Evolutionary conservation across 1,140 invertebrate species (phyloP).

Genomic region (Ceratoteleas bidentatus): DNA sequence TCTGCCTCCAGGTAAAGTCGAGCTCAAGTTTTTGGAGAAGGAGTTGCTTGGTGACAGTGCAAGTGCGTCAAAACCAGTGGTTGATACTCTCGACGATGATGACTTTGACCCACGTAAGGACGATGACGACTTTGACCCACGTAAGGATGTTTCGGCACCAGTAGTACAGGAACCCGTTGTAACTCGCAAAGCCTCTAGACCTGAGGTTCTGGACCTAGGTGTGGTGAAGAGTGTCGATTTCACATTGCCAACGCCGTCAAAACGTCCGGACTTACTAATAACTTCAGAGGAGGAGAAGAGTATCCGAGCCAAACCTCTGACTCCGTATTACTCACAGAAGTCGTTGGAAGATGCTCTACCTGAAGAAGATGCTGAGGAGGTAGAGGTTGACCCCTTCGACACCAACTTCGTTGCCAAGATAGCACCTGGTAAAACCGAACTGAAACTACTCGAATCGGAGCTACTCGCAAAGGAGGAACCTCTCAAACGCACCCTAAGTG

Average conservation of each 20-base stretch:
- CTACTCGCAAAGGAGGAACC: constrained; percentile 76
- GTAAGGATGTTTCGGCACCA: constrained; percentile 77
- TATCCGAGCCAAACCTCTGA: constrained; percentile 86
- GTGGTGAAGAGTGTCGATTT: constrained; percentile 87
- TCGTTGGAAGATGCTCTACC: constrained; percentile 77
- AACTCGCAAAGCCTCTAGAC: constrained; percentile 81
- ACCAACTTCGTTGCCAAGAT: constrained; percentile 88
- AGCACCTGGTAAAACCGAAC: constrained; percentile 87
- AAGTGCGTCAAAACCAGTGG: constrained; percentile 20
- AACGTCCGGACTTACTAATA: constrained; percentile 83
- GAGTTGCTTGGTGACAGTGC: constrained; percentile 85
- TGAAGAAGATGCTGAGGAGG: constrained; percentile 75
- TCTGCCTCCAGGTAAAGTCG: constrained; percentile 87
- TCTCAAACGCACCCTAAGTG: constrained; percentile 78
- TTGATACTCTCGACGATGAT: constrained; percentile 74
- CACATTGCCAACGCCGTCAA: constrained; percentile 82
- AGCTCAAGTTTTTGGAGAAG: constrained; percentile 89
- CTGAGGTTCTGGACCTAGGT: constrained; percentile 81
- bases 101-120: constrained; percentile 89
- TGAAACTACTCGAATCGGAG: constrained; percentile 88
- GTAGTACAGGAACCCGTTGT: constrained; percentile 11
- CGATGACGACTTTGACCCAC: constrained; percentile 88
- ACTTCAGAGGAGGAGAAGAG: constrained; percentile 83
- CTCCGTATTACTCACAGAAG: constrained; percentile 87
- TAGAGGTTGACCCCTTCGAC: constrained; percentile 89